phyloP scores from a whole-genome alignment of 2,113 vertebrate genomes.

The Australoheros scitulus region DNA sequence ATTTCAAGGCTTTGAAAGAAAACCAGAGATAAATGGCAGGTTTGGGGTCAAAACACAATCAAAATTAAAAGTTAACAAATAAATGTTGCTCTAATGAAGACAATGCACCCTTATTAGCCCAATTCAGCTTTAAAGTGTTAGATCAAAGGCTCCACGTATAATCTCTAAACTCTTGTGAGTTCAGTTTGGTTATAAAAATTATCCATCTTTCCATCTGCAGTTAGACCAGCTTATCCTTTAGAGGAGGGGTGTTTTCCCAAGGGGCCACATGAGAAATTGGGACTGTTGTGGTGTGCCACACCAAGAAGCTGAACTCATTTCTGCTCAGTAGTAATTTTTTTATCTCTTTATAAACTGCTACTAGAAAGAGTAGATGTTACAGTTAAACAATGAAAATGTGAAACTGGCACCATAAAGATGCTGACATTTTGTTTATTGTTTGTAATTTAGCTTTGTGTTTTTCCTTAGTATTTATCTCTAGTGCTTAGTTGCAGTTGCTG shows the following conservation, averaged over 20 bases:
- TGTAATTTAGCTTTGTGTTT: too few relatives aligned
- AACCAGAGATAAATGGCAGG: background rate
- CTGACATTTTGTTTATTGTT: too few relatives aligned
- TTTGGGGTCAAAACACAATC: background rate
- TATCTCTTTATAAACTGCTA: too few relatives aligned
- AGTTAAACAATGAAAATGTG: too few relatives aligned
- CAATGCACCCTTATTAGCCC: slow-evolving; percentile 14
- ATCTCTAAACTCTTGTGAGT: slow-evolving; percentile 7
- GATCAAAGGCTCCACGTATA: slow-evolving; percentile 27
- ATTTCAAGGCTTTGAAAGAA: background rate
- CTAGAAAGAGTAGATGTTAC: too few relatives aligned
- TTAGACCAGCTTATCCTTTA: background rate
- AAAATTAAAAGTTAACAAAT: background rate
- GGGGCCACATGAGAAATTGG: background rate
- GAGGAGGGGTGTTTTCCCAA: background rate
- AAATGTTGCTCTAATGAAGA: background rate
- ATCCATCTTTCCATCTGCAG: background rate
- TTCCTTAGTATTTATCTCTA: too few relatives aligned
- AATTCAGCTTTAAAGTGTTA: background rate
- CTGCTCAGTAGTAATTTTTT: too few relatives aligned
- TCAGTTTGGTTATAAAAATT: background rate
- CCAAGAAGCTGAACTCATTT: background rate
- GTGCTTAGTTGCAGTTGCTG: too few relatives aligned
- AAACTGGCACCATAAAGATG: too few relatives aligned
- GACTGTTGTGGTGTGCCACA: background rate